Base-by-base conservation (phyloP, 1,140 invertebrate species). In the Centruroides vittatus region DNA sequence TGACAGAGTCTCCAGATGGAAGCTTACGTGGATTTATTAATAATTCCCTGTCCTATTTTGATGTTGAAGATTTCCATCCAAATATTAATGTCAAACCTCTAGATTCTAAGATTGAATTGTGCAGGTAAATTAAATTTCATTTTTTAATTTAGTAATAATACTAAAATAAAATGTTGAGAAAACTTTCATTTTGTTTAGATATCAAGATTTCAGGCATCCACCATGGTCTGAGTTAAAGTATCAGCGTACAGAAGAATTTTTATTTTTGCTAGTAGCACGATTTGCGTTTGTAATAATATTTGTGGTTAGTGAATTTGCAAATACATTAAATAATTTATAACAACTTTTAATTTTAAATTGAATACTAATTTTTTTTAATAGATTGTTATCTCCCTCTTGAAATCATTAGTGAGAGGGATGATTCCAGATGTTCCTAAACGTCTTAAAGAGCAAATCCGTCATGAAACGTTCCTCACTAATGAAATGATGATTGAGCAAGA, bases 261-360 rank as follows among this genome's bases (percentile, higher is more conserved):
- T 93, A 89, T 83, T 91, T 64, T 82, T 98, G 58, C 78, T 98
- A 62, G 89, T 89, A 12, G 85, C 90, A 0, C 75, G 90, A 62
- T 75, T 97, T n/a, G 83, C 82, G 3, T 97, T 97, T 73, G 85
- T 97, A 46, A 87, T 97, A 6, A 77, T 94, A 3, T 98, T 97
- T 78, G 90, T 95, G 81, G 91, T 93, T 72, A 73, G 66, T 61
- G n/a, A 41, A 62, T 57, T 35, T 55, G n/a, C 59, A 60, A 5
- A 48, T 5, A 57, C 6, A 41, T 23, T 4, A 35, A 58, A 57
- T 41, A 6, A 41, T 41, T 41, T 5, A 41, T 41, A 23, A 23
- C 3, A 41, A 41, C 1, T 41, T 41, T 6, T 41, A 8, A 41
- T 41, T 41, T 6, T 41, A 8, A 41, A 41, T 23, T 23, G 23